Base-by-base conservation (phyloP, 2,113 vertebrate genomes). In the Gallinago undulata region DNA sequence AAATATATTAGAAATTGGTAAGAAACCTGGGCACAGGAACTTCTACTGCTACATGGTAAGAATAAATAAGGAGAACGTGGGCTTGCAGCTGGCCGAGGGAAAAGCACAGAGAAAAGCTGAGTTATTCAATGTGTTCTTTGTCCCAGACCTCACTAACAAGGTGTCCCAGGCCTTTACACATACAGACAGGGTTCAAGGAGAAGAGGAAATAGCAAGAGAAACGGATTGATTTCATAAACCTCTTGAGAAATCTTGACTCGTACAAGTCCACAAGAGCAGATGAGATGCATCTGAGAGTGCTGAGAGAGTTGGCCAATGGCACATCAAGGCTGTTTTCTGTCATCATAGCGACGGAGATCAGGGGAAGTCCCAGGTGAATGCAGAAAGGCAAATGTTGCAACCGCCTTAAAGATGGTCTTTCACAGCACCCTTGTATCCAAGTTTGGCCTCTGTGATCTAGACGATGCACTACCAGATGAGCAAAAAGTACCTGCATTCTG, bases 1-100 rank as follows among this genome's bases (percentile, higher is more conserved):
- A 75, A 0, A 14, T 53, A 16, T 1, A 33, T 3, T 5, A 55
- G 37, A 85, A n/a, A 74, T 1, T 3, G 7, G 18, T 18, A 48
- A 57, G n/a, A 62, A 87, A 92, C n/a, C 33, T 2, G 14, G 25
- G 55, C 66, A 53, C 3, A 24, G 60, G 28, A 50, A 63, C 2
- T 73, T 73, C 6, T 41, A 18, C 16, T 59, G 67, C 37, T 59
- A 63, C 25, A 12, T 13, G 8, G 3, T 35, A 33, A 51, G 27
- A 75, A 81, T 3, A 47, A 75, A 22, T 2, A 53, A 59, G 39
- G 28, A n/a, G 80, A 87, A 89, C 4, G 7, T 8, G 25, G 41
- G 13, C 9, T 90, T 1, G 4, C 10, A 87, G 81, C 8, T 63
- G 60, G 19, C 27, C 31, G 47, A 91, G 27, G 14, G 27, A 68